phyloP scores from a whole-genome alignment of 2,113 vertebrate genomes.

The Peromyscus californicus region DNA sequence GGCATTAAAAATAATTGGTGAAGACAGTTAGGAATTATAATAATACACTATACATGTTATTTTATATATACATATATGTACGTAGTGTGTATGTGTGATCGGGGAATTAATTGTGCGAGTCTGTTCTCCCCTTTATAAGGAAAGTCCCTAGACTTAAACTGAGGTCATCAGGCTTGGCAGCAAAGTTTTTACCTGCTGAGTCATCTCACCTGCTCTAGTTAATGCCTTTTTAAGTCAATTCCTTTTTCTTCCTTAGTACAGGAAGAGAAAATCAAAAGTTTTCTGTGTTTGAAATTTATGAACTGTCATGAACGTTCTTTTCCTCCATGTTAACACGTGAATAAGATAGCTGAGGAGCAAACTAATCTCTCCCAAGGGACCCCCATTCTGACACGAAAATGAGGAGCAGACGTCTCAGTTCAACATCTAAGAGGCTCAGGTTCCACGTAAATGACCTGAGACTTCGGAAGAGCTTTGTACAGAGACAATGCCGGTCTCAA shows the following conservation, averaged over 20 bases:
- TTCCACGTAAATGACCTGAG: constrained; percentile 68
- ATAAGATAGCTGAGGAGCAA: constrained; percentile 49
- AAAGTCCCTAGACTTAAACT: not conserved
- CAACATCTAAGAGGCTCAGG: constrained; percentile 66
- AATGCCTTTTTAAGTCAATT: constrained; percentile 24
- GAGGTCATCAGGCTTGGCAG: too few species aligned
- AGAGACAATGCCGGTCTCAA: constrained; percentile 72
- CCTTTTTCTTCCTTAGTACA: not conserved
- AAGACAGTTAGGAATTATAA: not conserved
- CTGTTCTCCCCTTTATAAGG: too few species aligned
- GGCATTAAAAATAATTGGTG: constrained; percentile 20
- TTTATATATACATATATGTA: not conserved
- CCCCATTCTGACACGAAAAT: constrained; percentile 61
- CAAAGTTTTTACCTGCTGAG: too few species aligned
- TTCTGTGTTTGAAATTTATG: constrained; percentile 15
- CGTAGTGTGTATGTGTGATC: not conserved
- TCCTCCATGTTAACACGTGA: constrained; percentile 12
- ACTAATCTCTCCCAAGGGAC: constrained; percentile 47
- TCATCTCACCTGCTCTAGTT: not conserved
- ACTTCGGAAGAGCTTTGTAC: constrained; percentile 71
- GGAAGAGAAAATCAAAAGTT: constrained; percentile 29
- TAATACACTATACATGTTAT: not conserved
- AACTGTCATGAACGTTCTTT: constrained; percentile 20
- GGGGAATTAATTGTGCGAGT: not conserved
- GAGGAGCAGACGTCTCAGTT: constrained; percentile 65